phyloP scores from a whole-genome alignment of 2,113 vertebrate genomes.

The Perognathus longimembris region DNA sequence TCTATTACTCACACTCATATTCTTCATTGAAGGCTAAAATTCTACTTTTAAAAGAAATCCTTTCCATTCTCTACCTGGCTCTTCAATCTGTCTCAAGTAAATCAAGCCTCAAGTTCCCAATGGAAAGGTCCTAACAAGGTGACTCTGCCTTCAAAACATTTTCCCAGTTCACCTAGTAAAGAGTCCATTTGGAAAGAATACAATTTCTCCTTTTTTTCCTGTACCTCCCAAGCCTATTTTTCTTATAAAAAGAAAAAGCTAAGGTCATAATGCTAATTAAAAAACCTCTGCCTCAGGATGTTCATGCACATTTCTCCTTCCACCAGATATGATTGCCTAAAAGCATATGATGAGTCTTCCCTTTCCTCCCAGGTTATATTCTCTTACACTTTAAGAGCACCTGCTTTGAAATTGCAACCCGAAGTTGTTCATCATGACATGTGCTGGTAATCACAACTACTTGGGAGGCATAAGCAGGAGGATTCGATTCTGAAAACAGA shows the following conservation, averaged over 20 bases:
- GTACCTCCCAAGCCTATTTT: too few species aligned
- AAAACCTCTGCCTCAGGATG: background rate
- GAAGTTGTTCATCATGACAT: too few species aligned
- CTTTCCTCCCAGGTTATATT: background rate
- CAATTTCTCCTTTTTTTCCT: background rate
- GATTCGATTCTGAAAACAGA: too few species aligned
- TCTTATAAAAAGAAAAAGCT: background rate
- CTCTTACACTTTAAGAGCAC: background rate
- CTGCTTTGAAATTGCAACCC: background rate
- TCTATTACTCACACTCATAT: background rate
- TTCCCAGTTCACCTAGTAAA: background rate
- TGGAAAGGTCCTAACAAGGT: background rate
- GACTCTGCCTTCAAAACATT: background rate
- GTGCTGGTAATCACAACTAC: too few species aligned
- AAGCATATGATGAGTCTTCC: background rate
- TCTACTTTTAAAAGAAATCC: background rate
- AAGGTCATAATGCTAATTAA: background rate
- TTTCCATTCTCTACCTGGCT: background rate
- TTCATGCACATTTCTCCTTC: background rate
- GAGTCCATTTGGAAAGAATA: background rate
- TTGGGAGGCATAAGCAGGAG: too few species aligned
- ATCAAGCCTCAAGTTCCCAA: background rate
- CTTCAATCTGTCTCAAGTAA: background rate
- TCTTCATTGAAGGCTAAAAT: too few species aligned
- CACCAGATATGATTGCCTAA: background rate